Conservation (phyloP, 1,140 invertebrate genomes). For the Lepidotrigona ventralis region DNA sequence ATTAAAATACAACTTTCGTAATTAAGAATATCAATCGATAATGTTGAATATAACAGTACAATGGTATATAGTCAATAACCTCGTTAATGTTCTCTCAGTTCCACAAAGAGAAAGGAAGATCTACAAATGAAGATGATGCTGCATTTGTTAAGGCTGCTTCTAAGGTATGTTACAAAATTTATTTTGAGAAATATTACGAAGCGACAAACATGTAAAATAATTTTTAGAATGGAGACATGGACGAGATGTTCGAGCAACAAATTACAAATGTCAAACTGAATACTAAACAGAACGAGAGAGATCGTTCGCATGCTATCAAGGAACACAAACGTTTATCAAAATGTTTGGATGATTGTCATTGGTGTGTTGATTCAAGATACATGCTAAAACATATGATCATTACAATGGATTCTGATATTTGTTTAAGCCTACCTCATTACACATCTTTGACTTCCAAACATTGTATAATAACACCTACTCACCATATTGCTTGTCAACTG, state of each 20-base stretch:
- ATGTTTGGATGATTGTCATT: constrained; percentile 89
- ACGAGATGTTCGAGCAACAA: constrained; percentile 92
- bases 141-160: constrained; percentile 89
- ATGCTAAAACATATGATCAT: constrained; percentile 94
- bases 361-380: constrained; percentile 90
- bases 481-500: constrained; percentile 89
- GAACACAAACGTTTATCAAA: constrained; percentile 86
- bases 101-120: constrained; percentile 92
- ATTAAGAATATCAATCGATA: background rate
- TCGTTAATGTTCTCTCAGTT: constrained; percentile 83
- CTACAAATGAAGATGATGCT: constrained; percentile 89
- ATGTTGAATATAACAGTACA: too few relatives aligned
- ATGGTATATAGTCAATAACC: background rate
- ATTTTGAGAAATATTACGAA: constrained; percentile 19
- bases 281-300: constrained; percentile 83
- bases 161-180: constrained; percentile 78
- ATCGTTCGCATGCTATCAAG: constrained; percentile 86
- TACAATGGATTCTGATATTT: constrained; percentile 89
- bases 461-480: constrained; percentile 92
- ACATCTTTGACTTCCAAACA: constrained; percentile 92
- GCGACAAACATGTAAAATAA: constrained; percentile 16
- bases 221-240: constrained; percentile 83
- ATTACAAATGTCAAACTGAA: constrained; percentile 83
- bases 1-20: background rate
- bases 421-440: constrained; percentile 89